Conservation (phyloP, 1,140 invertebrate genomes). For the Proales similis region DNA sequence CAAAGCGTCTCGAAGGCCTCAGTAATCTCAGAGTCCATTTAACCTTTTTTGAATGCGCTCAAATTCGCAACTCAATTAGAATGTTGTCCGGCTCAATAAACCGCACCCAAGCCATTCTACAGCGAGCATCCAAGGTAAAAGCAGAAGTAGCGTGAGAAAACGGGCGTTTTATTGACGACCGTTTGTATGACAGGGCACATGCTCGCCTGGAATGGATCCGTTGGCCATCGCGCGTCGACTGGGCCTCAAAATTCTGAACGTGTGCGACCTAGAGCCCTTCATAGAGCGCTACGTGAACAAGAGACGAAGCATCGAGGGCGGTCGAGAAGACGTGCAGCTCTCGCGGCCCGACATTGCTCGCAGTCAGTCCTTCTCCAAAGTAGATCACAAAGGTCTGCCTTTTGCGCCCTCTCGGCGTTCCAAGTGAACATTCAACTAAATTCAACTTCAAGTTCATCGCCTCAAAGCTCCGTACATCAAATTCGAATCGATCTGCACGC, state of each 20-base stretch:
- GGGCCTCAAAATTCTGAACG: slow-evolving; percentile 18
- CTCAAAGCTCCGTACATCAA: slow-evolving; percentile 18
- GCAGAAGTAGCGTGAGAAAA: too few species aligned
- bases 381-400: not conserved
- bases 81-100: slow-evolving; percentile 16
- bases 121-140: slow-evolving; percentile 23
- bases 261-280: slow-evolving; percentile 13
- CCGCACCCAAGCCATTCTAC: slow-evolving; percentile 26
- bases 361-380: not conserved
- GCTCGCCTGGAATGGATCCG: not conserved
- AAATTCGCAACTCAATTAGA: not conserved
- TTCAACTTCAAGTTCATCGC: slow-evolving; percentile 32
- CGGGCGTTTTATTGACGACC: too few species aligned
- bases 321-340: not conserved
- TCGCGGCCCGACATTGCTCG: not conserved
- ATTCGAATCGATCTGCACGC: slow-evolving; percentile 33
- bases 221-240: slow-evolving; percentile 9
- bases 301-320: slow-evolving; percentile 9
- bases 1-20: too few species aligned
- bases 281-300: slow-evolving; percentile 16
- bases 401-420: slow-evolving; percentile 15
- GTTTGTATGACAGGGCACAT: too few species aligned
- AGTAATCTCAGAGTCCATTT: too few species aligned
- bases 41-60: not conserved
- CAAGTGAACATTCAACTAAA: too few species aligned